These are phyloP conservation scores for Uloborus plumipes DNA, from an alignment of 2,888 invertebrate species.

Conservation along the genomic window DNA sequence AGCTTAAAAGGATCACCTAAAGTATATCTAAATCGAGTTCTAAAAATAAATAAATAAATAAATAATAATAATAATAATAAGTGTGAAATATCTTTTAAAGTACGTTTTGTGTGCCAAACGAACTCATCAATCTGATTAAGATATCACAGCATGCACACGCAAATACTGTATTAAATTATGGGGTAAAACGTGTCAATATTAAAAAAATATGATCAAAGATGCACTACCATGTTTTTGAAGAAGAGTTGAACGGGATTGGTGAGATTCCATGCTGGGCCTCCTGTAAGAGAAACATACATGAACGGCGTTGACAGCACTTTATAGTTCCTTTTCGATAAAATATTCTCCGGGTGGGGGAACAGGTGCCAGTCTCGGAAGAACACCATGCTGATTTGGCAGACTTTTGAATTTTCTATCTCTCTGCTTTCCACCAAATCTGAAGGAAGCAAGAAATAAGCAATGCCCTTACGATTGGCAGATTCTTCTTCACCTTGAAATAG, in stretches of 20 bases:
- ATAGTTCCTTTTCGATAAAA: slow-evolving; percentile 27
- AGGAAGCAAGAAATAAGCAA: slow-evolving; percentile 39
- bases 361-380: slow-evolving; percentile 46
- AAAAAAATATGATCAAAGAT: too few species aligned
- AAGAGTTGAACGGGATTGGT: slow-evolving; percentile 25
- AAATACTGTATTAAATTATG: too few species aligned
- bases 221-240: slow-evolving; percentile 36
- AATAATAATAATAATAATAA: too few species aligned
- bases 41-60: too few species aligned
- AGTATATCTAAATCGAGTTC: too few species aligned
- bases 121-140: too few species aligned
- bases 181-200: too few species aligned
- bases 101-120: too few species aligned
- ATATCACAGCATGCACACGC: too few species aligned
- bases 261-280: slow-evolving; percentile 54
- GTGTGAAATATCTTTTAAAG: too few species aligned
- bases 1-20: too few species aligned
- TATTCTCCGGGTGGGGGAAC: slow-evolving; percentile 28
- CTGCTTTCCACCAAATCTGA: slow-evolving; percentile 25
- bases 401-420: neutral
- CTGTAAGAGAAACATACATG: slow-evolving; percentile 39
- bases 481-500: neutral
- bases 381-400: slow-evolving; percentile 31
- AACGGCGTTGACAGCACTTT: slow-evolving; percentile 27
- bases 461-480: neutral